Evolutionary conservation across 2,888 invertebrate genomes (phyloP).

Genomic region (Epinotia demarniana): DNA sequence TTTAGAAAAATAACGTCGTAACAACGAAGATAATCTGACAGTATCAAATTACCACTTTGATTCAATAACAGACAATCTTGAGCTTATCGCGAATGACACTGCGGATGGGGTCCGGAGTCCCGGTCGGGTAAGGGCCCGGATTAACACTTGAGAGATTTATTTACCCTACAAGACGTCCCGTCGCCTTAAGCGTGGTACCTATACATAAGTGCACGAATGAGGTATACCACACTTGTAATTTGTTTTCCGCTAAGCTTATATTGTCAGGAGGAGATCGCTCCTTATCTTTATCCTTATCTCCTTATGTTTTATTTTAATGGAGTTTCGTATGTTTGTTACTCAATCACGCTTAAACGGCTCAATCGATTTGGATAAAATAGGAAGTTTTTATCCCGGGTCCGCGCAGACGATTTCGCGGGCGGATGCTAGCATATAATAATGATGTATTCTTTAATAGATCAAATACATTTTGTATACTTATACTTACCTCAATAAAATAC

Average conservation of each 20-base stretch:
- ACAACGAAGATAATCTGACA: conserved; percentile 18
- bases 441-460: no score
- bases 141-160: conserved; percentile 53
- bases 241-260: neutral
- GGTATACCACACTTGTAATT: neutral
- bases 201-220: neutral
- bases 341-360: no score
- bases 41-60: conserved; percentile 33
- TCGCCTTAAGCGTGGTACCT: conserved; percentile 15
- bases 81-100: conserved; percentile 36
- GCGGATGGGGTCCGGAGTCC: conserved; percentile 10
- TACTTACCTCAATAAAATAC: neutral
- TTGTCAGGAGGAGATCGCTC: neutral
- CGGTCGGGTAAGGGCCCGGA: conserved; percentile 43
- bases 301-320: no score
- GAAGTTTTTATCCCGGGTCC: no score
- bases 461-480: no score
- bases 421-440: no score
- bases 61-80: conserved; percentile 40
- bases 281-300: no score
- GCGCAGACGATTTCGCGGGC: no score
- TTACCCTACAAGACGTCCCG: conserved; percentile 42
- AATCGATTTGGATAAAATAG: no score
- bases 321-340: no score
- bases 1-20: neutral